Percentiles rank a stretch among this genome's conserved stretches.
Evolutionary conservation across 64 coral and sea anemone species (phyloP).

Genomic region (Stichodactyla mertensii): DNA sequence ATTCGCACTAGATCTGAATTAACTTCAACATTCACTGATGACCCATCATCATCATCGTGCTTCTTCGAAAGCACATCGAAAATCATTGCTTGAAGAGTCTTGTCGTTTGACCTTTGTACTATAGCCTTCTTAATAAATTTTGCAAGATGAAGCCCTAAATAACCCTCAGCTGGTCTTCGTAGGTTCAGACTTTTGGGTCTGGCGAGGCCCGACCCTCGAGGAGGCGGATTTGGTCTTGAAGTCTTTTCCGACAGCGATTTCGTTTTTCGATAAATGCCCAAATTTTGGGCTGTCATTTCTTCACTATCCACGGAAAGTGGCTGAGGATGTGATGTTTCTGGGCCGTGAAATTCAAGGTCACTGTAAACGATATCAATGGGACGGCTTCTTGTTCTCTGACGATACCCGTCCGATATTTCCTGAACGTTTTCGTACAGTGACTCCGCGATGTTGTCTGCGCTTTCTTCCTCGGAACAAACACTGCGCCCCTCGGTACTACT

Average conservation of each 20-base stretch:
- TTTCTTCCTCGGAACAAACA: slow-evolving; percentile 23
- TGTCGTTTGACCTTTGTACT: slow-evolving; percentile 71
- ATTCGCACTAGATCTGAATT: slow-evolving; percentile 79
- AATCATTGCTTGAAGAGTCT: slow-evolving; percentile 51
- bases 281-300: neutral
- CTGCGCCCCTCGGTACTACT: slow-evolving; percentile 37
- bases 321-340: neutral
- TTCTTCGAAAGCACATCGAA: slow-evolving; percentile 58
- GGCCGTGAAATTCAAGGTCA: slow-evolving; percentile 58
- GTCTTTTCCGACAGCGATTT: slow-evolving; percentile 27
- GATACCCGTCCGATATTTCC: slow-evolving; percentile 10
- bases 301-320: neutral
- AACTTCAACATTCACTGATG: slow-evolving; percentile 75
- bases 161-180: slow-evolving; percentile 10
- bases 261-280: neutral
- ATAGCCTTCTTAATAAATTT: slow-evolving; percentile 40
- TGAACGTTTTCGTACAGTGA: slow-evolving; percentile 41
- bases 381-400: slow-evolving; percentile 31
- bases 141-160: slow-evolving; percentile 61
- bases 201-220: slow-evolving; percentile 15
- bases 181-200: slow-evolving; percentile 64
- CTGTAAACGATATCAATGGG: slow-evolving; percentile 94
- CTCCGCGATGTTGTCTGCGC: neutral
- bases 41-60: slow-evolving; percentile 42
- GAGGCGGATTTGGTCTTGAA: slow-evolving; percentile 28